Base-by-base conservation (phyloP, 2,888 invertebrate species). In the Drosophila seclusa region DNA sequence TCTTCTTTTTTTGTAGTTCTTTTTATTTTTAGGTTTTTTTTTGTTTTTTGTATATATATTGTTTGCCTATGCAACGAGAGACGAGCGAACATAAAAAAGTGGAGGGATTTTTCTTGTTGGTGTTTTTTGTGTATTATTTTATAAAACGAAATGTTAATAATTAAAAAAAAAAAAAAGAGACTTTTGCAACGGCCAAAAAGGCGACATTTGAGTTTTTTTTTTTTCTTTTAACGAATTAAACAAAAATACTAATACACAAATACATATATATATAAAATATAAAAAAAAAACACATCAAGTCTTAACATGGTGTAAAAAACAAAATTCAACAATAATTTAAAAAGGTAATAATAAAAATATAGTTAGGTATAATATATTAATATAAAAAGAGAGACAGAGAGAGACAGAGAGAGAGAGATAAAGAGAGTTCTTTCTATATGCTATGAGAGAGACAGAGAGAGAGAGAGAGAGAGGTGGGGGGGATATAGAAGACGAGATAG, bases 291-390 rank as follows among this genome's bases (percentile, higher is more conserved):
- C 31, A 78, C 55, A 55, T 74, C 45, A 63, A 68, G 69, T 76
- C 80, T 79, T 78, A 78, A 78, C 76, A 78, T 66, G 80, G 80
- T 68, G 63, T 80, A 80, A 76, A 68, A 80, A 84, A 88, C 89
- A 91, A 91, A 91, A 90, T 90, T 91, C 85, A 85, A 90, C 90
- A 91, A 91, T 90, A 89, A 89, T 89, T 89, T 86, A 90, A 84
- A 87, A 90, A 76, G 78, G 65, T 80, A 83, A 80, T 87, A 82
- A 80, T 80, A 73, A 89, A 76, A 82, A 79, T 73, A 74, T 65
- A 73, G 71, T 68, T 45, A 68, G 68, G 40, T 68, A 27, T 69
- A 67, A 68, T 57, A 34, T 68, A 68, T 38, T 38, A 55, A 55
- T 55, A 27, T 55, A 36, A 53, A 27, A 29, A 50, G 50, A 50